A percentile compares a stretch with the other conserved stretches of the same genome.
Conservation (phyloP, 2,113 vertebrate genomes). For the Podocnemis expansa region DNA sequence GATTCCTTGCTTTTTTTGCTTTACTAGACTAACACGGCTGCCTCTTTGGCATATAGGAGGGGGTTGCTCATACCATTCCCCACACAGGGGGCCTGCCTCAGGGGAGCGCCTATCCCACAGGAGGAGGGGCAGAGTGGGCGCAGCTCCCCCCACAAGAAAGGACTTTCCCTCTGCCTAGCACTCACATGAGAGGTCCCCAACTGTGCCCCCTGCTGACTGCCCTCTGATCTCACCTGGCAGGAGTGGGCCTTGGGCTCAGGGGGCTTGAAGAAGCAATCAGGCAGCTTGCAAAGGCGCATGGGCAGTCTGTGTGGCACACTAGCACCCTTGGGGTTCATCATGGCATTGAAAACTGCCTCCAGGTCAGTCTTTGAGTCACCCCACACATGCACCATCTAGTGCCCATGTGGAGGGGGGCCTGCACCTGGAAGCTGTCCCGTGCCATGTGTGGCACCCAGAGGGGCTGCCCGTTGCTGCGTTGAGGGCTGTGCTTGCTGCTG, state of each 20-base stretch:
- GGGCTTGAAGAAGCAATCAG: conserved; percentile 97
- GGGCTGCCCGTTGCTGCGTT: conserved; percentile 37
- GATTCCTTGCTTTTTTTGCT: too few species aligned
- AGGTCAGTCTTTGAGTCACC: conserved; percentile 96
- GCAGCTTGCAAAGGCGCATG: conserved; percentile 95
- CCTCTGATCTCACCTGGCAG: conserved; percentile 88
- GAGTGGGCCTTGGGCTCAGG: conserved; percentile 96
- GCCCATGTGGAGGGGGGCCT: conserved; percentile 88
- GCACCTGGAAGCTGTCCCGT: conserved; percentile 74
- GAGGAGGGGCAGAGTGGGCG: too few species aligned
- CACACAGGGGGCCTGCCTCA: too few species aligned
- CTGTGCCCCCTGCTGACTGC: neutral
- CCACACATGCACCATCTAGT: conserved; percentile 94
- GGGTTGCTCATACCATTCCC: too few species aligned
- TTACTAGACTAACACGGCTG: too few species aligned
- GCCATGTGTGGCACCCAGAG: conserved; percentile 28
- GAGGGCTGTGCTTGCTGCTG: conserved; percentile 59
- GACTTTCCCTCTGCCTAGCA: too few species aligned
- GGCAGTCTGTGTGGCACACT: conserved; percentile 90
- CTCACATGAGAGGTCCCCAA: neutral
- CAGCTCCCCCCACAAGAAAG: too few species aligned
- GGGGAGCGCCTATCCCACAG: too few species aligned
- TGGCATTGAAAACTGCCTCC: conserved; percentile 96
- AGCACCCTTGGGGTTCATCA: conserved; percentile 95
- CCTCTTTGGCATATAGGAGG: too few species aligned